Conservation (phyloP, 2,113 vertebrate species). For the Stictonetta naevosa region DNA sequence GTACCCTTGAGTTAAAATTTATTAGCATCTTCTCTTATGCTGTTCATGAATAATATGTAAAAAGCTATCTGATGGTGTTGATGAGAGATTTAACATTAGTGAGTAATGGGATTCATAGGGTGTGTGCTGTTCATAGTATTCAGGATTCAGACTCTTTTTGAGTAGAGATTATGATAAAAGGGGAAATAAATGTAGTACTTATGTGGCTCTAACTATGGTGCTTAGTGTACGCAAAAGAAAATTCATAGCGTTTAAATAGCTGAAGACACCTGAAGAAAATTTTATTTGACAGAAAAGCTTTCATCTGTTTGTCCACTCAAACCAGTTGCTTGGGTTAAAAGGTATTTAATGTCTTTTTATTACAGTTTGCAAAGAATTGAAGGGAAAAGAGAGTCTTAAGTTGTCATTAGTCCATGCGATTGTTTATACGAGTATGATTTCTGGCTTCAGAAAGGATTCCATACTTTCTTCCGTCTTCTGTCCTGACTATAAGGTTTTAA, state of each 20-base stretch:
- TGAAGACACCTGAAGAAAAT: background rate
- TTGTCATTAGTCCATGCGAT: background rate
- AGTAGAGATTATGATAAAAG: background rate
- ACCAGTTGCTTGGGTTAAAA: background rate
- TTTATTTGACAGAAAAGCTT: background rate
- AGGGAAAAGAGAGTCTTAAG: background rate
- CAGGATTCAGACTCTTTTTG: background rate
- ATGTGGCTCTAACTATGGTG: background rate
- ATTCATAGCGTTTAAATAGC: background rate
- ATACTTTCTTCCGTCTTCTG: background rate
- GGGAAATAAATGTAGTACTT: background rate
- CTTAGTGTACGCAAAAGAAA: background rate
- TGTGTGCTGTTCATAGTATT: background rate
- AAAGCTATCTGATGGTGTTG: background rate
- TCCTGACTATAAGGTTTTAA: background rate
- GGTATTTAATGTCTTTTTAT: background rate
- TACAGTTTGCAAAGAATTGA: background rate
- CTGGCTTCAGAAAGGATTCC: background rate
- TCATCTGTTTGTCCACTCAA: background rate
- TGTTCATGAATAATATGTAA: background rate
- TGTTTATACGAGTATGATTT: background rate
- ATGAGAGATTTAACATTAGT: background rate
- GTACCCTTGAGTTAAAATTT: constrained; percentile 2
- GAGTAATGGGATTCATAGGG: background rate
- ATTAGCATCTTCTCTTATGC: background rate